Percentiles rank a stretch among this genome's conserved stretches.
These are phyloP conservation scores for Megaleporinus macrocephalus DNA, from an alignment of 2,113 vertebrate genomes.

Conservation along the genomic window DNA sequence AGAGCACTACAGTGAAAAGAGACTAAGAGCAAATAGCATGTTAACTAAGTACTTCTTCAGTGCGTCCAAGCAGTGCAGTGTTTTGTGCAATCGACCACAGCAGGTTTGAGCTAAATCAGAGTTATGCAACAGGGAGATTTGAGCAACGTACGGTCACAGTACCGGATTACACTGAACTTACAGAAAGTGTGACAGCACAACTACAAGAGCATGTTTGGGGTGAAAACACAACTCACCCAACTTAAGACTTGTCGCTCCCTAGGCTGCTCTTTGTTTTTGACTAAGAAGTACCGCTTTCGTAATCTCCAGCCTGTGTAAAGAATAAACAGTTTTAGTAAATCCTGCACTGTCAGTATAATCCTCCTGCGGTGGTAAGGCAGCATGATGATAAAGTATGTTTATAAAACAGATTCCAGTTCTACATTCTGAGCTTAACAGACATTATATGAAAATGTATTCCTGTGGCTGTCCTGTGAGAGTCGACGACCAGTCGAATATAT, in stretches of 20 bases:
- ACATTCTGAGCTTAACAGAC: too few relatives aligned
- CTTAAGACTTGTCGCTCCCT: conserved; percentile 92
- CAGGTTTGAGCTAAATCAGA: not conserved
- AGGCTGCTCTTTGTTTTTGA: conserved; percentile 94
- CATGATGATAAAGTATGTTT: not conserved
- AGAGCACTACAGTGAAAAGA: not conserved
- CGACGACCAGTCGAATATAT: too few relatives aligned
- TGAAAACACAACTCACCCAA: conserved; percentile 82
- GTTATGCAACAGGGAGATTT: conserved; percentile 30
- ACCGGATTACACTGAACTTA: conserved; percentile 5
- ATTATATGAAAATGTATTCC: too few relatives aligned
- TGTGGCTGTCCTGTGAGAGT: too few relatives aligned
- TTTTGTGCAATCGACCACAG: conserved; percentile 4
- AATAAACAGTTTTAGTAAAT: conserved; percentile 3
- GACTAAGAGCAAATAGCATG: not conserved
- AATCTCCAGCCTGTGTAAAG: conserved; percentile 90
- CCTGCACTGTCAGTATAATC: not conserved
- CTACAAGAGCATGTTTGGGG: not conserved
- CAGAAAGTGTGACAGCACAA: not conserved
- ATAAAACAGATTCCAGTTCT: too few relatives aligned
- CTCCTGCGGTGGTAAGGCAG: not conserved
- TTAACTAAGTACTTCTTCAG: not conserved
- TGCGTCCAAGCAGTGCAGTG: not conserved
- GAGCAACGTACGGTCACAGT: conserved; percentile 9
- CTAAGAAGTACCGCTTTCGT: conserved; percentile 94